Evolutionary conservation across 1,140 invertebrate genomes (phyloP).

Genomic region (Lepidurus packardi): DNA sequence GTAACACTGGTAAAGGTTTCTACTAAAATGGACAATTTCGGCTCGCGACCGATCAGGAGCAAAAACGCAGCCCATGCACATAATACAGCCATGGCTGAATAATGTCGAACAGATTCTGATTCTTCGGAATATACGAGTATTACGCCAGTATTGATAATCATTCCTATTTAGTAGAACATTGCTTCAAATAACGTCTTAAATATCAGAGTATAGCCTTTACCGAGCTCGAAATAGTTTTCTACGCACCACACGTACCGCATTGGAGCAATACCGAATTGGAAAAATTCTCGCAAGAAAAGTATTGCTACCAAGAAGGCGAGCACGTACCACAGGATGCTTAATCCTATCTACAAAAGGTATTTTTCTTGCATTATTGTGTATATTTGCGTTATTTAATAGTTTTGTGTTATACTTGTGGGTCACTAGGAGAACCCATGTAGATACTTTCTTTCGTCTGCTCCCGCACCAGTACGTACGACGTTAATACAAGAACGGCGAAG

Average conservation of each 20-base stretch:
- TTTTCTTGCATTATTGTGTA: no score
- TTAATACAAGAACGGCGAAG: constrained; percentile 59
- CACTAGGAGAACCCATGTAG: no score
- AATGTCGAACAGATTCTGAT: constrained; percentile 50
- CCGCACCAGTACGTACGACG: constrained; percentile 57
- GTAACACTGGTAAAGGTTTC: constrained; percentile 71
- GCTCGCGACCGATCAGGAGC: constrained; percentile 66
- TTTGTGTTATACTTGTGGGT: no score
- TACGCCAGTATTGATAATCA: constrained; percentile 55
- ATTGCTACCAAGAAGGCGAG: constrained; percentile 51
- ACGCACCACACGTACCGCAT: constrained; percentile 56
- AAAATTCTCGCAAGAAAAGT: constrained; percentile 56
- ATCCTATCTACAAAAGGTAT: not conserved
- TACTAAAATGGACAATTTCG: constrained; percentile 63
- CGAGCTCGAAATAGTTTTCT: constrained; percentile 64
- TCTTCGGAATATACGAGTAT: constrained; percentile 52
- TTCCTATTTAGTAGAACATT: constrained; percentile 25
- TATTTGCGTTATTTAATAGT: no score
- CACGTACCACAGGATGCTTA: constrained; percentile 40
- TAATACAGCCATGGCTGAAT: constrained; percentile 60
- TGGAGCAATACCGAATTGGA: constrained; percentile 61
- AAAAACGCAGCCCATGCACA: constrained; percentile 69
- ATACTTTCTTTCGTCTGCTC: constrained; percentile 37
- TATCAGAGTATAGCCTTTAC: not conserved
- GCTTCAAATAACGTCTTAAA: not conserved